Percentiles rank a stretch among this genome's conserved stretches.
These are phyloP conservation scores for Spinibarbus caldwelli DNA, from an alignment of 2,797 vertebrate genomes.

Conservation along the genomic window DNA sequence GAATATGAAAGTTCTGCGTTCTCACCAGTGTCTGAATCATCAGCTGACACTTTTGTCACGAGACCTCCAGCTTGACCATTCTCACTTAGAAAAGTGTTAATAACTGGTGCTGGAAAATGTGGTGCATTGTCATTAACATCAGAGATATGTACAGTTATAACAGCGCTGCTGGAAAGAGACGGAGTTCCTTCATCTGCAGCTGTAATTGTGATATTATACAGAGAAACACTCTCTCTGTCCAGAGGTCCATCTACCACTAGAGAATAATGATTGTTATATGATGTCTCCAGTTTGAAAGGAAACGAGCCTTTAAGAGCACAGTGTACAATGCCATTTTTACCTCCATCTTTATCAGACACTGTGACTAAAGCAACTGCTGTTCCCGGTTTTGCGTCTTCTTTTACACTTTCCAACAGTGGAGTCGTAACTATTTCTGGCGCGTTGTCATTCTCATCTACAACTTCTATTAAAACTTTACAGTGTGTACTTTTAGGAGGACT, in stretches of 20 bases:
- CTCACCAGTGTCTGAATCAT: conserved; percentile 73
- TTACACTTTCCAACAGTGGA: conserved; percentile 74
- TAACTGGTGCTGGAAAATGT: conserved; percentile 66
- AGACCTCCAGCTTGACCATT: conserved; percentile 77
- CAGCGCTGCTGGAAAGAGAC: conserved; percentile 56
- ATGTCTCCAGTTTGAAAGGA: conserved; percentile 61
- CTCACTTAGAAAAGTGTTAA: conserved; percentile 77
- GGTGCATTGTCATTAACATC: conserved; percentile 78
- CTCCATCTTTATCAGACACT: conserved; percentile 79
- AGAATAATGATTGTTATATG: conserved; percentile 64
- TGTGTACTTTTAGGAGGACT: conserved; percentile 57
- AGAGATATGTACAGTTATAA: conserved; percentile 53
- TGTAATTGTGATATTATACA: conserved; percentile 71
- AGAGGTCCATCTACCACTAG: conserved; percentile 59
- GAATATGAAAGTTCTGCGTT: conserved; percentile 63
- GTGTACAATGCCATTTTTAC: conserved; percentile 69
- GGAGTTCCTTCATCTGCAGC: conserved; percentile 75
- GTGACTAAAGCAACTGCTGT: conserved; percentile 79
- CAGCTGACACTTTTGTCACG: conserved; percentile 73
- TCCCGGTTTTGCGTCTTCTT: conserved; percentile 75
- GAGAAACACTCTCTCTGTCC: conserved; percentile 60
- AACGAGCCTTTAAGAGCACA: neutral
- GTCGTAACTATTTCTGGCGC: conserved; percentile 75
- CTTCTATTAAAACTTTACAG: conserved; percentile 73
- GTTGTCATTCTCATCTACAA: conserved; percentile 78